phyloP scores from a whole-genome alignment of 2,113 vertebrate genomes.

The Willisornis vidua region DNA sequence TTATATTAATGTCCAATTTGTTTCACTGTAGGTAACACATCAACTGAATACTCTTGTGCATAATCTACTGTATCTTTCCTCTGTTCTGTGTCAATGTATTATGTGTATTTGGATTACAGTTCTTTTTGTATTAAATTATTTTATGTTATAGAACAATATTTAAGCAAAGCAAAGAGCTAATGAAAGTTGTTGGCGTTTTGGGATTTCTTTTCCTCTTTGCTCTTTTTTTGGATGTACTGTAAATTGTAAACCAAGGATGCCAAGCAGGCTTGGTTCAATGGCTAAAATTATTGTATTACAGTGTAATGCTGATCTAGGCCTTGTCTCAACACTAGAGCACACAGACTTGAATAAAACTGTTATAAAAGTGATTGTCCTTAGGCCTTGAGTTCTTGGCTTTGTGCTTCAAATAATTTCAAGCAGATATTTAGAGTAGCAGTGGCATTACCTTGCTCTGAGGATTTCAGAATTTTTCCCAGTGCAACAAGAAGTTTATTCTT shows the following conservation, averaged over 20 bases:
- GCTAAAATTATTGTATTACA: conserved; percentile 79
- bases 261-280: conserved; percentile 86
- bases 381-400: not conserved
- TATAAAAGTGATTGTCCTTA: conserved; percentile 46
- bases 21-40: conserved; percentile 67
- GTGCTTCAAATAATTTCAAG: not conserved
- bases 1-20: conserved; percentile 65
- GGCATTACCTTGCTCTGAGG: not conserved
- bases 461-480: not conserved
- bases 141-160: conserved; percentile 76
- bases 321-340: conserved; percentile 89
- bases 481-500: not conserved
- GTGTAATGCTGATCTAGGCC: conserved; percentile 82
- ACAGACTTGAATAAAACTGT: conserved; percentile 92
- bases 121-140: conserved; percentile 80
- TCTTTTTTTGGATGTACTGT: conserved; percentile 78
- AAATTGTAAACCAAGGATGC: conserved; percentile 80
- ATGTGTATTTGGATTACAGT: conserved; percentile 62
- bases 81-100: conserved; percentile 70
- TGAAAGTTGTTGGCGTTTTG: conserved; percentile 59
- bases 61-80: conserved; percentile 72
- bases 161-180: conserved; percentile 77
- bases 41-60: conserved; percentile 65
- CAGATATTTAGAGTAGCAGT: not conserved
- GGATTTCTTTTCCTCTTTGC: conserved; percentile 68